A percentile compares a stretch with the other conserved stretches of the same genome.
These are phyloP conservation scores for Rhopalosiphum maidis DNA, from an alignment of 1,140 invertebrate genomes.

Conservation along the genomic window DNA sequence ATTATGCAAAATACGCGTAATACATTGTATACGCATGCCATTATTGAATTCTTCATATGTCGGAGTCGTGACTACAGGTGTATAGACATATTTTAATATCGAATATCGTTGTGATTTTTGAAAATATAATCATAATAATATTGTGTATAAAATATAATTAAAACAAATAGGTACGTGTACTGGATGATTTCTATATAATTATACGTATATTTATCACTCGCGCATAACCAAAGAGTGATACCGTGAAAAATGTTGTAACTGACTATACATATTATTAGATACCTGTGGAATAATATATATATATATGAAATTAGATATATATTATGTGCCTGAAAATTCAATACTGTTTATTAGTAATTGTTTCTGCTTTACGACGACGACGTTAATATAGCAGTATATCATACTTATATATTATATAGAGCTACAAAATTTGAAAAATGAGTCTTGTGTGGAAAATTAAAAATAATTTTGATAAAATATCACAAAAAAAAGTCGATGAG, in stretches of 20 bases:
- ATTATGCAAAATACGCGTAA: neutral
- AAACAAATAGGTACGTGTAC: neutral
- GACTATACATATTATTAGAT: neutral
- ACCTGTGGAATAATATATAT: neutral
- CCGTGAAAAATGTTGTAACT: neutral
- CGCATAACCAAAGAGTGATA: neutral
- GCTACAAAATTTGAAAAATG: neutral
- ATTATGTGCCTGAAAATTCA: neutral
- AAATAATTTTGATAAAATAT: neutral
- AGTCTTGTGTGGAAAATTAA: neutral
- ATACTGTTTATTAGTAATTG: neutral
- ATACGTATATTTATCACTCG: neutral
- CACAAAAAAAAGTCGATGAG: neutral
- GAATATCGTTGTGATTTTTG: neutral
- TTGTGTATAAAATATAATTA: neutral
- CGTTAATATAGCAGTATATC: too few relatives aligned
- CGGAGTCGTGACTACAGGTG: neutral
- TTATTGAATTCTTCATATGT: neutral
- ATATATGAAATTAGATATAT: neutral
- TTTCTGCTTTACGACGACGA: neutral
- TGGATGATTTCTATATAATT: too few relatives aligned
- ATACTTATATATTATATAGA: neutral
- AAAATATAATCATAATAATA: neutral
- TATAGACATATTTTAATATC: neutral
- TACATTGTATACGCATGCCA: neutral